Conservation (phyloP, 2,113 vertebrate genomes). For the Halcyon malimbica region DNA sequence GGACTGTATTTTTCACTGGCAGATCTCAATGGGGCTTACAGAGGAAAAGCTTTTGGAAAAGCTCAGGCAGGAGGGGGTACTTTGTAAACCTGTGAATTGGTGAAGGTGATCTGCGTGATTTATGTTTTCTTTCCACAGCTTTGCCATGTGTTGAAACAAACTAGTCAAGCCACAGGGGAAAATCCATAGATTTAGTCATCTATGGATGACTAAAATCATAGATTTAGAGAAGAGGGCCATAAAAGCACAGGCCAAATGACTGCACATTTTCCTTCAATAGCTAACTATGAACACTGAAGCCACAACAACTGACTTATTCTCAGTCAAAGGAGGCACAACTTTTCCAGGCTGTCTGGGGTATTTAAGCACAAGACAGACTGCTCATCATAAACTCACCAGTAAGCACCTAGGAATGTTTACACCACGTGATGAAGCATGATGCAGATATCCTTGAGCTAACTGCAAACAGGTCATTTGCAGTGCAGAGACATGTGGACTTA, state of each 20-base stretch:
- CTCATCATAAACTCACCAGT: background rate
- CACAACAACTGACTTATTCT: background rate
- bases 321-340: background rate
- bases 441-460: background rate
- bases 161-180: conserved; percentile 14
- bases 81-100: background rate
- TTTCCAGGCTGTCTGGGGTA: background rate
- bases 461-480: background rate
- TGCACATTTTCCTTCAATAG: conserved; percentile 34
- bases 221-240: background rate
- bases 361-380: background rate
- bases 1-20: background rate
- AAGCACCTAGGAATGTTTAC: background rate
- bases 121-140: conserved; percentile 22
- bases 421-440: background rate
- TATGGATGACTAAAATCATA: background rate
- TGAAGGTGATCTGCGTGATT: background rate
- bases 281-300: background rate
- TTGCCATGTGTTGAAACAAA: conserved; percentile 20
- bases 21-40: background rate
- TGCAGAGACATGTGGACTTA: background rate
- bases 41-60: background rate
- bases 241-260: conserved; percentile 36
- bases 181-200: conserved; percentile 30
- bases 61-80: background rate